These are phyloP conservation scores for Carassius gibelio DNA, from an alignment of 2,113 vertebrate genomes.

Conservation along the genomic window DNA sequence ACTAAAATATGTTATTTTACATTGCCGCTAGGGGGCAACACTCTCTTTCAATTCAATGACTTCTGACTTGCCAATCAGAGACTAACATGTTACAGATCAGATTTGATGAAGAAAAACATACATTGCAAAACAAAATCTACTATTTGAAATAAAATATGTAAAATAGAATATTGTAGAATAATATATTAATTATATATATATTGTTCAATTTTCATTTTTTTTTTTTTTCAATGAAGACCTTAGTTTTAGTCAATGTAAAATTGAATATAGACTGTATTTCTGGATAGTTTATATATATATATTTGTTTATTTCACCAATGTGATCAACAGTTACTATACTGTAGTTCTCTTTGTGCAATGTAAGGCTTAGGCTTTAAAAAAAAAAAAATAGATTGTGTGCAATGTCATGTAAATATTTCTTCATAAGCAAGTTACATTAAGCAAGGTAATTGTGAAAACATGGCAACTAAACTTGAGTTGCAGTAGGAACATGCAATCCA, in stretches of 20 bases:
- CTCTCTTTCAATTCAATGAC: constrained; percentile 69
- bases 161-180: neutral
- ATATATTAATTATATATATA: too few species aligned
- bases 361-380: neutral
- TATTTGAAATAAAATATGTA: neutral
- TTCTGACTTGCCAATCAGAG: neutral
- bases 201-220: too few species aligned
- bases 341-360: neutral
- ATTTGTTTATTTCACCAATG: neutral
- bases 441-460: neutral
- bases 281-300: neutral
- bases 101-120: neutral
- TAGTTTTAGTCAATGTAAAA: neutral
- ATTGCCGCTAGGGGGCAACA: constrained; percentile 63
- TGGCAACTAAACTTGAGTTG: neutral
- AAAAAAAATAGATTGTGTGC: neutral
- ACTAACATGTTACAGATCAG: neutral
- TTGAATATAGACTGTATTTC: neutral
- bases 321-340: too few species aligned
- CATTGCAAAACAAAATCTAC: neutral
- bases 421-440: neutral
- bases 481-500: neutral
- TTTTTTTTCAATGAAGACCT: too few species aligned
- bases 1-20: constrained; percentile 51
- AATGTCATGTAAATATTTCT: neutral